Base-by-base conservation (phyloP, 2,113 vertebrate species). In the Cyrtonyx montezumae region DNA sequence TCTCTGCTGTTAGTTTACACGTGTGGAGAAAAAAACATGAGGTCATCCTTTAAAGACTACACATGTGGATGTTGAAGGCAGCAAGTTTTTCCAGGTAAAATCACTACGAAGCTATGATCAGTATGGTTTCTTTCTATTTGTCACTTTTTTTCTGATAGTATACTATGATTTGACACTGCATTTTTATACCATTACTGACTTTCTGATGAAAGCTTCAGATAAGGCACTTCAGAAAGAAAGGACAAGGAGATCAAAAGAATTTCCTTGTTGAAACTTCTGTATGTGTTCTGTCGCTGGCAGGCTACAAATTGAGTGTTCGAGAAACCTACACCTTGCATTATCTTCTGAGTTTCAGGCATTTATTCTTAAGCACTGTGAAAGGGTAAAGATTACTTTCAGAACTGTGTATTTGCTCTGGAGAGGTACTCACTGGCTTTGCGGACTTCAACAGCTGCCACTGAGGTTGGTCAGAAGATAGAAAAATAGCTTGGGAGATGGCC, bases 1-100 rank as follows among this genome's bases (percentile, higher is more conserved):
- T 77, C 63, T 79, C 43, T 62, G 30, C 70, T 79, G 11, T 84
- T 82, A 66, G 19, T 34, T 82, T 65, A 67, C 55, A 79, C 34
- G 85, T 74, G 25, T 74, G 65, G 28, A 88, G 28, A 5, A 94
- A 91, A 89, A 87, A 91, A 18, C 48, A 58, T 70, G 55, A 83
- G 76, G 68, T 71, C 63, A 73, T 8, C 23, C 48, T 32, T 69
- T 73, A 70, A 92, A 63, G 36, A 21, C 8, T 77, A 46, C n/a
- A 70, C 42, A 51, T 78, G 28, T 77, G 56, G 42, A 61, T 55
- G 8, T 69, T 83, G 49, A 77, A 83, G 69, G 25, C 3, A 5
- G 25, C 59, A 80, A 55, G 25, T 85, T 95, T 45, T 55, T 90
- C 19, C 71, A 91, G 63, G 73, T 76, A 91, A 85, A 91, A 77